These are phyloP conservation scores for Tridacna gigas DNA, from an alignment of 2,888 invertebrate genomes.

Conservation along the genomic window DNA sequence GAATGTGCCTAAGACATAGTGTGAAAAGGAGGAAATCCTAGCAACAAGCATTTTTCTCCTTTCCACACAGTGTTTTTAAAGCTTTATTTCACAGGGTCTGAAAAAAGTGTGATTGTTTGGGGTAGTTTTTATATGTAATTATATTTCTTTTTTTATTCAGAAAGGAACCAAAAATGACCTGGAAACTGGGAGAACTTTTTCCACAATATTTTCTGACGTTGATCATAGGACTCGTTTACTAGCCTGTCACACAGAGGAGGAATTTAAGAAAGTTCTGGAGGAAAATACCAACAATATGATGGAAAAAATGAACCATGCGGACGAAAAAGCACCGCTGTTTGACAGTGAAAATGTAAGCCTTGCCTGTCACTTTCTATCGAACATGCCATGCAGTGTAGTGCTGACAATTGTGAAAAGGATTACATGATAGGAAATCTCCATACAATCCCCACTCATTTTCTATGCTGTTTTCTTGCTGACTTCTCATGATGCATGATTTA, in stretches of 20 bases:
- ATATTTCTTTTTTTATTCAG: conserved; percentile 57
- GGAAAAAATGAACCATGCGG: conserved; percentile 59
- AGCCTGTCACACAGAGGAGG: conserved; percentile 86
- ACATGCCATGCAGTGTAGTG: too few species aligned
- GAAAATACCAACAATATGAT: conserved; percentile 84
- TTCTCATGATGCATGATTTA: too few species aligned
- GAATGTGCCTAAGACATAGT: too few species aligned
- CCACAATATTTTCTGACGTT: conserved; percentile 88
- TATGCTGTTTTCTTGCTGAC: too few species aligned
- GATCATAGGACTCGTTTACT: conserved; percentile 86
- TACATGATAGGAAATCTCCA: too few species aligned
- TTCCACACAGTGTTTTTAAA: not conserved
- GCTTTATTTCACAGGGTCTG: not conserved
- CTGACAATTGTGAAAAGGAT: too few species aligned
- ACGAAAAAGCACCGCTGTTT: conserved; percentile 54
- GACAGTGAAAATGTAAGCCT: conserved; percentile 14
- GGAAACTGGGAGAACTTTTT: conserved; percentile 88
- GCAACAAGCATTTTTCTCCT: conserved; percentile 15
- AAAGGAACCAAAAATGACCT: conserved; percentile 87
- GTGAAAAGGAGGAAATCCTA: too few species aligned
- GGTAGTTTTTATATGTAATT: not conserved
- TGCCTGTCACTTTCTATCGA: too few species aligned
- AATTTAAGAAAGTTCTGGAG: conserved; percentile 86
- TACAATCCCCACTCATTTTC: too few species aligned
- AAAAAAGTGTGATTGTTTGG: not conserved